These are phyloP conservation scores for Ranitomeya variabilis DNA, from an alignment of 2,113 vertebrate species.

Conservation along the genomic window DNA sequence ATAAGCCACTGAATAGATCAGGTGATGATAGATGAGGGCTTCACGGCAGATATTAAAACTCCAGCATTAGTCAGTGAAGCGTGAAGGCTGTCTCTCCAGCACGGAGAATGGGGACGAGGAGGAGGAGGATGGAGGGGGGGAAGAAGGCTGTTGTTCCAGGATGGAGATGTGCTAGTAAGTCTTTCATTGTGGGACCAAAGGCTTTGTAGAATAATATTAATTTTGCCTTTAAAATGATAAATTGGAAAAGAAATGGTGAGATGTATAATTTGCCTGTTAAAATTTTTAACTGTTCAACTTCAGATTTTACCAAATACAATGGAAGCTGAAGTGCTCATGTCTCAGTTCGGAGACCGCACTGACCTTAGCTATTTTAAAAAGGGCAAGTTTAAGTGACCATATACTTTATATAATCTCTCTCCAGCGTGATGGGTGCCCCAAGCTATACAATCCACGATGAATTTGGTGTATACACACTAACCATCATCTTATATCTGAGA, in stretches of 20 bases:
- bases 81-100: constrained; percentile 49
- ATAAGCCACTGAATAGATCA: constrained; percentile 53
- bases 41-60: constrained; percentile 53
- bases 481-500: not conserved
- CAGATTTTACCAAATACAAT: not conserved
- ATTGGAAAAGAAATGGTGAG: not conserved
- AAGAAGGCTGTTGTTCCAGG: not conserved
- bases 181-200: constrained; percentile 7
- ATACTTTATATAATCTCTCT: not conserved
- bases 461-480: not conserved
- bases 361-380: not conserved
- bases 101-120: constrained; percentile 15
- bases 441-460: not conserved
- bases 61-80: constrained; percentile 43
- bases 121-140: constrained; percentile 27
- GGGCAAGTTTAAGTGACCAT: not conserved
- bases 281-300: not conserved
- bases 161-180: constrained; percentile 10
- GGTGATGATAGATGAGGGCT: constrained; percentile 49
- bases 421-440: not conserved
- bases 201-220: not conserved
- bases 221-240: not conserved
- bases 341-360: not conserved
- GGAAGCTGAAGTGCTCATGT: not conserved
- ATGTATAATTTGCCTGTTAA: not conserved